Percentiles rank a stretch among this genome's conserved stretches.
Conservation (phyloP, 2,797 vertebrate genomes). For the Hemitrygon akajei region DNA sequence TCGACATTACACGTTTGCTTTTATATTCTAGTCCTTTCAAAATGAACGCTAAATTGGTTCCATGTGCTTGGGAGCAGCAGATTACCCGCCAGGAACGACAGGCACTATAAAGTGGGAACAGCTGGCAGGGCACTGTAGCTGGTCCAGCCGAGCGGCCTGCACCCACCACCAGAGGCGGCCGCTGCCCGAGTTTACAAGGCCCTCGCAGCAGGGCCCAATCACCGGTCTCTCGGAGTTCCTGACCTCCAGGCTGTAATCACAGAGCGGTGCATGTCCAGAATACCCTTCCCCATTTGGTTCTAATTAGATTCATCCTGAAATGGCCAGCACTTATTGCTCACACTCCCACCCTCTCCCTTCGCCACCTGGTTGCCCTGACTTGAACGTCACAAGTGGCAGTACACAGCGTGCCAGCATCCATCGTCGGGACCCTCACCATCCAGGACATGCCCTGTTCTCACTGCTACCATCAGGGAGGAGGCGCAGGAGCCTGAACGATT, state of each 20-base stretch:
- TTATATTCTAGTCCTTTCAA: too few species aligned
- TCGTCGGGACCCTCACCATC: too few species aligned
- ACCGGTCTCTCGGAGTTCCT: conserved; percentile 9
- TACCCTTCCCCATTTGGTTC: not conserved
- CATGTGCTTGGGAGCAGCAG: not conserved
- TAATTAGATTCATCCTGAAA: not conserved
- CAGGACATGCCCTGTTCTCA: too few species aligned
- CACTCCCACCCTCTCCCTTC: not conserved
- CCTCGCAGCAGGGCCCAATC: not conserved
- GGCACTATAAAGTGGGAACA: too few species aligned
- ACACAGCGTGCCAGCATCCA: too few species aligned
- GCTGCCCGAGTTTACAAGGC: not conserved
- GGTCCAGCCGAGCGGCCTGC: not conserved
- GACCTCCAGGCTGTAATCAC: not conserved
- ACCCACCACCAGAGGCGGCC: not conserved
- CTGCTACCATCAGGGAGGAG: too few species aligned
- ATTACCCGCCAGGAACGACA: not conserved
- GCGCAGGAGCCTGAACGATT: too few species aligned
- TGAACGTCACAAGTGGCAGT: not conserved
- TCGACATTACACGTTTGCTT: too few species aligned
- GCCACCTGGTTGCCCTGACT: too few species aligned
- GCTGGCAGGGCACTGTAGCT: not conserved
- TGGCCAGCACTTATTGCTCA: too few species aligned
- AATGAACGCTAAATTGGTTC: not conserved
- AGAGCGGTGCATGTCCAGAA: not conserved